Conservation (phyloP, 2,888 invertebrate species). For the Meganola albula region DNA sequence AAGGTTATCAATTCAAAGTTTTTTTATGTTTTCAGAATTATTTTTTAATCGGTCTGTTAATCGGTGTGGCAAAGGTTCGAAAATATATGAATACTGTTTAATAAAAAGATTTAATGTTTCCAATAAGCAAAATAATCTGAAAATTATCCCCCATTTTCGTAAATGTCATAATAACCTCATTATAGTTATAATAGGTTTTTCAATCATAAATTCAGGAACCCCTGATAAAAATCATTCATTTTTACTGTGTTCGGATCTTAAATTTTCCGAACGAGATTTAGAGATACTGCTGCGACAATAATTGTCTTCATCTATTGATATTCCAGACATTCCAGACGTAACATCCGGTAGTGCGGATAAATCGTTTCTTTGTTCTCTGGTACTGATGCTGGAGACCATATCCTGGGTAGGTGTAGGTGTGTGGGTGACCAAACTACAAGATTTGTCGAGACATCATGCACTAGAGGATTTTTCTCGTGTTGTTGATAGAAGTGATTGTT, state of each 20-base stretch:
- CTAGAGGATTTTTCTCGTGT: slow-evolving; percentile 69
- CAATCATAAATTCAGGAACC: too few species aligned
- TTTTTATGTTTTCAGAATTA: too few species aligned
- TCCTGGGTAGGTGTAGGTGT: slow-evolving; percentile 73
- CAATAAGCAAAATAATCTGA: too few species aligned
- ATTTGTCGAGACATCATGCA: slow-evolving; percentile 70
- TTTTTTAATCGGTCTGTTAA: too few species aligned
- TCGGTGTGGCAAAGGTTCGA: too few species aligned
- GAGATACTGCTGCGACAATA: slow-evolving; percentile 68
- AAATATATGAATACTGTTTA: too few species aligned
- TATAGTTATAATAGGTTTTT: too few species aligned
- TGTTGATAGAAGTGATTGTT: slow-evolving; percentile 59
- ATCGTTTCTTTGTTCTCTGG: slow-evolving; percentile 69
- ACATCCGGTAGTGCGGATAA: slow-evolving; percentile 64
- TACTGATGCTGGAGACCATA: slow-evolving; percentile 74
- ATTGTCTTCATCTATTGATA: slow-evolving; percentile 71
- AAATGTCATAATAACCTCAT: too few species aligned
- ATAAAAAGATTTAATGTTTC: too few species aligned
- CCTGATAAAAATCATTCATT: too few species aligned
- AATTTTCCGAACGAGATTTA: slow-evolving; percentile 68
- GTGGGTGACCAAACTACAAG: slow-evolving; percentile 65
- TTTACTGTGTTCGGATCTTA: slow-evolving; percentile 65
- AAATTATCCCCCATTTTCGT: too few species aligned
- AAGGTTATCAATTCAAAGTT: too few species aligned
- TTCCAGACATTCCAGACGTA: slow-evolving; percentile 70